phyloP scores from a whole-genome alignment of 2,113 vertebrate species.

The Podarcis cretensis region DNA sequence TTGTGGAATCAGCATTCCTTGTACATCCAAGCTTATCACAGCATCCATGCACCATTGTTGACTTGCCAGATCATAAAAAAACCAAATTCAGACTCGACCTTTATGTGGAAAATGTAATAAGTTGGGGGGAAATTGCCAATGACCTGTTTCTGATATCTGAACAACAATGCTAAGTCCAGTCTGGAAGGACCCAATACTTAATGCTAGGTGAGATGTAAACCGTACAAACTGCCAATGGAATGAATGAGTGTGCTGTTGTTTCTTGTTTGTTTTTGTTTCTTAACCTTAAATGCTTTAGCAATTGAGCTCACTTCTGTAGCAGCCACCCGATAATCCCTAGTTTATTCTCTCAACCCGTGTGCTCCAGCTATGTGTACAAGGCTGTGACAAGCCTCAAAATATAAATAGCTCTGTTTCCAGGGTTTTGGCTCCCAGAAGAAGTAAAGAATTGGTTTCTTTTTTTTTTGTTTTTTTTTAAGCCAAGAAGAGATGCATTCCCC shows the following conservation, averaged over 20 bases:
- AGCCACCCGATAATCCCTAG: not conserved
- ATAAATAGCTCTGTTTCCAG: not conserved
- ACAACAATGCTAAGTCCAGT: no score
- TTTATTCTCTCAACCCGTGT: not conserved
- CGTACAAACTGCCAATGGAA: fast-evolving
- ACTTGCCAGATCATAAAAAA: no score
- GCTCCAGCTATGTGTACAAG: not conserved
- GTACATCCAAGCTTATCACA: no score
- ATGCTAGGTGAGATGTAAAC: fast-evolving
- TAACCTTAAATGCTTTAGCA: not conserved
- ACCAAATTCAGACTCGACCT: no score
- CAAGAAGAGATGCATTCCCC: not conserved
- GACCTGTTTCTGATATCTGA: no score
- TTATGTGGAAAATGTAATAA: no score
- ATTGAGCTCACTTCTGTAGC: slow-evolving; percentile 19
- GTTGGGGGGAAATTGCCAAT: no score
- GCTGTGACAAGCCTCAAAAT: not conserved
- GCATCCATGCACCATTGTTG: no score
- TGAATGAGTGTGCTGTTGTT: not conserved
- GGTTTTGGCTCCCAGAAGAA: not conserved
- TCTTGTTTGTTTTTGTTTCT: not conserved
- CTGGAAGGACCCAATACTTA: no score
- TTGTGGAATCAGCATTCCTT: no score
- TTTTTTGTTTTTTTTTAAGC: no score
- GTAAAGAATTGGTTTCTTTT: not conserved